Evolutionary conservation across 2,113 vertebrate genomes (phyloP).

Genomic region (Otocyon megalotis): DNA sequence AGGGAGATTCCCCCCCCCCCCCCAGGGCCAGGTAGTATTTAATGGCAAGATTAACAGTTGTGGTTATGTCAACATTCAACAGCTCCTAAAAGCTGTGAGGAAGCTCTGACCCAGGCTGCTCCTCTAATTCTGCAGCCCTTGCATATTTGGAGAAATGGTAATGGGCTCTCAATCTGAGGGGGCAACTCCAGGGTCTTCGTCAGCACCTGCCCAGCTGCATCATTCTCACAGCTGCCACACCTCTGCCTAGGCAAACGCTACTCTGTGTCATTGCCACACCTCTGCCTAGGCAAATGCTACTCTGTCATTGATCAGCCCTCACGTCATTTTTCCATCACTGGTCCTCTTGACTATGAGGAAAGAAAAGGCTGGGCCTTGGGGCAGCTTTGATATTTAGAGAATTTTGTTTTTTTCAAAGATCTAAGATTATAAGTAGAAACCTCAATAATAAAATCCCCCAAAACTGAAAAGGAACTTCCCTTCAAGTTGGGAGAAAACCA

Average conservation of each 20-base stretch:
- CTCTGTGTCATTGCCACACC: neutral
- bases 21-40: neutral
- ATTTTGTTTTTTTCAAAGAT: constrained; percentile 43
- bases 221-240: neutral
- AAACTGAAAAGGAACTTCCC: neutral
- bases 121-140: neutral
- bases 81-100: neutral
- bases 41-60: neutral
- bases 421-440: neutral
- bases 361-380: neutral
- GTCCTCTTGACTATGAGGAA: neutral
- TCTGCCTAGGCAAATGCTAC: neutral
- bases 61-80: neutral
- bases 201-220: neutral
- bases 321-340: neutral
- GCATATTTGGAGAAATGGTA: neutral
- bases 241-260: neutral
- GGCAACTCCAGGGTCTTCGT: neutral
- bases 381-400: neutral
- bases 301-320: neutral
- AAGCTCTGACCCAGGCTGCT: neutral
- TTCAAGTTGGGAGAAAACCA: neutral
- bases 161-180: neutral
- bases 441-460: neutral
- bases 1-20: neutral